Percentiles rank a stretch among this genome's conserved stretches.
These are phyloP conservation scores for Corythoichthys intestinalis DNA, from an alignment of 2,113 vertebrate genomes.

Conservation along the genomic window DNA sequence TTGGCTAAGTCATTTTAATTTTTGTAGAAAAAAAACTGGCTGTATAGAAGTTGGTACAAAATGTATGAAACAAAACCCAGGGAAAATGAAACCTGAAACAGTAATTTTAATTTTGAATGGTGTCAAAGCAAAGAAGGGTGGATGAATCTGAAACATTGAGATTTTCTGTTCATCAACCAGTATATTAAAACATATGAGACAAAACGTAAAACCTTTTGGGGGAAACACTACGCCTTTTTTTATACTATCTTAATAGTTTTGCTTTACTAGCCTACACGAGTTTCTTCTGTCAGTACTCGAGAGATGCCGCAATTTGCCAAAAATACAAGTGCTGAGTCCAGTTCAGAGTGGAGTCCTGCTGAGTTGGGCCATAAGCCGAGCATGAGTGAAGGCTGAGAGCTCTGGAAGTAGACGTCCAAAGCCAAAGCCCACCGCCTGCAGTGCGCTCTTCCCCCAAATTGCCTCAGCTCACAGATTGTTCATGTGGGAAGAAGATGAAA, in stretches of 20 bases:
- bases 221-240: not conserved
- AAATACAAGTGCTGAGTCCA: conserved; percentile 18
- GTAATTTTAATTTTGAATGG: no score
- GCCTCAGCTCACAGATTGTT: conserved; percentile 29
- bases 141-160: no score
- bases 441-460: conserved; percentile 24
- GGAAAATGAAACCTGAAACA: no score
- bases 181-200: not conserved
- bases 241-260: not conserved
- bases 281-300: not conserved
- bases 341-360: conserved; percentile 36
- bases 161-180: no score
- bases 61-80: no score
- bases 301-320: not conserved
- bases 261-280: not conserved
- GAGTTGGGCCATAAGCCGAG: conserved; percentile 44
- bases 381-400: conserved; percentile 42
- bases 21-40: no score
- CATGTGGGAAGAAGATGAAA: conserved; percentile 32
- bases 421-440: conserved; percentile 32
- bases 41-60: not conserved
- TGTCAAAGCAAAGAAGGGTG: no score
- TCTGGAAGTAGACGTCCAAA: conserved; percentile 33
- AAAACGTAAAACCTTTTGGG: not conserved
- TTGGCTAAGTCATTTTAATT: not conserved